Base-by-base conservation (phyloP, 2,888 invertebrate species). In the Ornithoptera alexandrae region DNA sequence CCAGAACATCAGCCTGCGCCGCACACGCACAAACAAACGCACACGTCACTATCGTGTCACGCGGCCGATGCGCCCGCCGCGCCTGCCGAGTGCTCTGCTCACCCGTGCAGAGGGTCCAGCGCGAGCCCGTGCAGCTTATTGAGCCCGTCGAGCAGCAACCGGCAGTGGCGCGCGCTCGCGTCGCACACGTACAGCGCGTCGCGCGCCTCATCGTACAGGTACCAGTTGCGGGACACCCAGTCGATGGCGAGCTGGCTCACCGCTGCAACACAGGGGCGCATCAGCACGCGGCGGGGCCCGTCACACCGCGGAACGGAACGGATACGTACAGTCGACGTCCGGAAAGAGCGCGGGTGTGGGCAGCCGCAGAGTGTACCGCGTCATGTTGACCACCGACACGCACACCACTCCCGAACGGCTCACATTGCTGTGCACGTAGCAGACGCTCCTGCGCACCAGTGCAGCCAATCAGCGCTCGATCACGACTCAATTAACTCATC, bases 201-300 rank as follows among this genome's bases (percentile, higher is more conserved):
- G 74, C 94, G 93, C 68, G 90, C 91, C 78, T 93, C 94, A 87
- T 96, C 97, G 78, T 95, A 90, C 83, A 97, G 94, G 90, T 97
- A 98, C 97, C 97, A 97, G 91, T 97, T 97, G 77, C 94, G 94
- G 20, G 96, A 94, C 70, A 97, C 90, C 98, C 98, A 98, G 89
- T 98, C 98, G 74, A 95, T 85, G 8, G 95, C 95, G 79, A 97
- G 93, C 82, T 96, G 95, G 74, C 94, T 95, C 74, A 97, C 95
- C 74, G 94, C 96, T 96, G 86, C 82, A 77, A 64, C 36, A 59
- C 30, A 10, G 39, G 39, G 1, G 39, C 39, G 39, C 39, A 1
- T 39, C 39, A 39, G 8, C 10, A 7, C 39, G 39, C 8, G 10
- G 39, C 39, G 7, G 39, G 30, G 39, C 39, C 8, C 39, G 8